Evolutionary conservation across 2,113 vertebrate species (phyloP).

Genomic region (Choloepus hoffmanni): DNA sequence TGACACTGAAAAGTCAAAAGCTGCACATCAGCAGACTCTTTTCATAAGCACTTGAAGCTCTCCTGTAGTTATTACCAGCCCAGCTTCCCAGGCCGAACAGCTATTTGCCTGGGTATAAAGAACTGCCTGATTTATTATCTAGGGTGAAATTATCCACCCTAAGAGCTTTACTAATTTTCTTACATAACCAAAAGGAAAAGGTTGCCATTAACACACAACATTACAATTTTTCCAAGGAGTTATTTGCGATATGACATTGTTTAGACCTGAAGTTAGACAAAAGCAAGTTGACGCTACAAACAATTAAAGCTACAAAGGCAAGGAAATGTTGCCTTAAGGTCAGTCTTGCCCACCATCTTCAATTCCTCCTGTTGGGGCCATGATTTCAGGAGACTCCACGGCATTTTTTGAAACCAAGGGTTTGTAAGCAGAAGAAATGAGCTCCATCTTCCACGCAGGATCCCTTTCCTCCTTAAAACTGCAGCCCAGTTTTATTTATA

Average conservation of each 20-base stretch:
- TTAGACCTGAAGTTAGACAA: slow-evolving; percentile 65
- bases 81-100: slow-evolving; percentile 71
- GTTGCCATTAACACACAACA: slow-evolving; percentile 31
- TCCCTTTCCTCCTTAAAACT: slow-evolving; percentile 32
- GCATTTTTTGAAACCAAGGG: slow-evolving; percentile 38
- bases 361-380: not conserved
- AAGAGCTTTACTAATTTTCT: slow-evolving; percentile 82
- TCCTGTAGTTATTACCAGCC: slow-evolving; percentile 79
- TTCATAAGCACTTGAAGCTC: slow-evolving; percentile 83
- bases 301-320: slow-evolving; percentile 60
- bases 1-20: slow-evolving; percentile 83
- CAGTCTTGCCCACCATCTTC: not conserved
- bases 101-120: slow-evolving; percentile 81
- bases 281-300: slow-evolving; percentile 61
- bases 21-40: slow-evolving; percentile 83
- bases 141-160: slow-evolving; percentile 78
- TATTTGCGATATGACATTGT: slow-evolving; percentile 48
- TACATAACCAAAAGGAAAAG: slow-evolving; percentile 73
- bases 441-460: not conserved
- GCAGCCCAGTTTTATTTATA: not conserved
- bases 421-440: slow-evolving; percentile 45
- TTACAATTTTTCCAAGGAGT: slow-evolving; percentile 52
- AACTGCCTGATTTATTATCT: slow-evolving; percentile 82
- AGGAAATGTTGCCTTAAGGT: slow-evolving; percentile 53
- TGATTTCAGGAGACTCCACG: not conserved